Percentiles rank a stretch among this genome's conserved stretches.
Evolutionary conservation across 2,888 invertebrate species (phyloP).

Genomic region (Ormyrus labotus): DNA sequence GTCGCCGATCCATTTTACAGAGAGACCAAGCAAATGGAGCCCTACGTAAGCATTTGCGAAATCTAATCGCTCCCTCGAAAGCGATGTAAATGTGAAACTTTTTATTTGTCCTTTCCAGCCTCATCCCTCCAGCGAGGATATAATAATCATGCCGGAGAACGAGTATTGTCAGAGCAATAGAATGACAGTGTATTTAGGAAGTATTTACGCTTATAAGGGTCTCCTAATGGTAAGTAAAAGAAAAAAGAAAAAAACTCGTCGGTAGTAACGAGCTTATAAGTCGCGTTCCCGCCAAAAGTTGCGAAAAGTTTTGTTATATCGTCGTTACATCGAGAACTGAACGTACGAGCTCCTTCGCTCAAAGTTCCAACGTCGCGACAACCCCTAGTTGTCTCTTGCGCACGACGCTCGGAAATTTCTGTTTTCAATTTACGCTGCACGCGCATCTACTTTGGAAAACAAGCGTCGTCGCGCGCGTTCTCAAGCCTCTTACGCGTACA

Average conservation of each 20-base stretch:
- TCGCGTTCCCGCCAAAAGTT: background rate
- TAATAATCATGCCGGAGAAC: slow-evolving; percentile 94
- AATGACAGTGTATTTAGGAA: slow-evolving; percentile 96
- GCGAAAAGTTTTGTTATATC: background rate
- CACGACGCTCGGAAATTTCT: background rate
- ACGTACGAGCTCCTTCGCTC: no score
- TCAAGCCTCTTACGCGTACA: background rate
- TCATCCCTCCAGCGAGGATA: slow-evolving; percentile 94
- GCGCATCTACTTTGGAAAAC: slow-evolving; percentile 7
- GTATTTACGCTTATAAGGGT: slow-evolving; percentile 99
- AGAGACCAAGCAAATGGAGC: slow-evolving; percentile 92
- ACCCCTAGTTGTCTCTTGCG: background rate
- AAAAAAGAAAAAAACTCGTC: background rate
- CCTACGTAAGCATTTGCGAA: slow-evolving; percentile 81
- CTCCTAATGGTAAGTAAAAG: slow-evolving; percentile 87
- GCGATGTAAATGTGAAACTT: background rate
- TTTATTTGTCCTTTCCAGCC: slow-evolving; percentile 78
- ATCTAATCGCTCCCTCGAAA: background rate
- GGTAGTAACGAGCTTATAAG: background rate
- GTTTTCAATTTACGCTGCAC: slow-evolving; percentile 14
- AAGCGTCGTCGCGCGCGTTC: background rate
- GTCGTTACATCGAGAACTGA: background rate
- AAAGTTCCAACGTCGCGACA: background rate
- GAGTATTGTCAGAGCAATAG: slow-evolving; percentile 97
- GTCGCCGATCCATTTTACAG: slow-evolving; percentile 96